These are phyloP conservation scores for Cnemophilus loriae DNA, from an alignment of 2,113 vertebrate genomes.

Conservation along the genomic window DNA sequence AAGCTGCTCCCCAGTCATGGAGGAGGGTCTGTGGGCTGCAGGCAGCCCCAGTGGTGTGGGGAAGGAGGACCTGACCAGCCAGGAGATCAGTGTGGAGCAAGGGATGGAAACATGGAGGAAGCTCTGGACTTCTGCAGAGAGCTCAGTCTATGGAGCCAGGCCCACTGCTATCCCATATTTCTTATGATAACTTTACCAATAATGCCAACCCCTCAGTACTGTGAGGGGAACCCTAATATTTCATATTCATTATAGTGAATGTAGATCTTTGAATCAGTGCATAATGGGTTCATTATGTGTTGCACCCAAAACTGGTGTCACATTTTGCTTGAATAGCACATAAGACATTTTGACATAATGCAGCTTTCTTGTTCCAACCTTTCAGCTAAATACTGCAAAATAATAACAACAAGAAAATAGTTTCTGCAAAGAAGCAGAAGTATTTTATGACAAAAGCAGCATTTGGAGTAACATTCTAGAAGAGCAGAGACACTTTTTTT, in stretches of 20 bases:
- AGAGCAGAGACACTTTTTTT: background rate
- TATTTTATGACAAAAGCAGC: constrained; percentile 37
- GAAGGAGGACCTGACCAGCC: background rate
- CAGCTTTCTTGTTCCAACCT: constrained; percentile 46
- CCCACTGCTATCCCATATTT: background rate
- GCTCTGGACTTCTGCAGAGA: background rate
- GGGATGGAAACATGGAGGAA: background rate
- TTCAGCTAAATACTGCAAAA: constrained; percentile 18
- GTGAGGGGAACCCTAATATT: too few relatives aligned
- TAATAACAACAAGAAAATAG: constrained; percentile 27
- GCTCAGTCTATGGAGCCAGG: background rate
- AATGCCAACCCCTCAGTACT: background rate
- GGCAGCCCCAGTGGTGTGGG: background rate
- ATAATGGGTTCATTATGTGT: background rate
- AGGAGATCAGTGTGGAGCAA: background rate
- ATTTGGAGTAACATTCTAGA: constrained; percentile 21
- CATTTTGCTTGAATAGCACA: background rate
- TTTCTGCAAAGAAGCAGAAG: constrained; percentile 20
- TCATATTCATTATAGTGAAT: background rate
- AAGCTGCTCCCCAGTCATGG: background rate
- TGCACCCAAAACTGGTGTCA: background rate
- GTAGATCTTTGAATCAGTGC: background rate
- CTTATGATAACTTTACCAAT: background rate
- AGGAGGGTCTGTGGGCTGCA: background rate
- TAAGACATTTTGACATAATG: constrained; percentile 32